Conservation (phyloP, 2,113 vertebrate genomes). For the Vidua macroura region DNA sequence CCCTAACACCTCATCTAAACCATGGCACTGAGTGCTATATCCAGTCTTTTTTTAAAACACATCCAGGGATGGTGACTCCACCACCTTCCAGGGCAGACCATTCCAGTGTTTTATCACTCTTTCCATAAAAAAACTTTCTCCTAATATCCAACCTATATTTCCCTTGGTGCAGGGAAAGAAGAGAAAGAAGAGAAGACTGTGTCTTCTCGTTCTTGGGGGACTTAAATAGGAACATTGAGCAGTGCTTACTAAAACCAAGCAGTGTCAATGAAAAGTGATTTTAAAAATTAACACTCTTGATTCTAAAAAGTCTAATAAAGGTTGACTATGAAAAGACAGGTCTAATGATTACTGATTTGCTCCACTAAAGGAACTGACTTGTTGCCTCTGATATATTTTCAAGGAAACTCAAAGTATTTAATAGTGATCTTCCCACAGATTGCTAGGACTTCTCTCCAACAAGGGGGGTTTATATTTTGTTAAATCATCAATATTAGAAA, state of each 20-base stretch:
- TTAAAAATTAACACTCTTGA: background rate
- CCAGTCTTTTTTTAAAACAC: background rate
- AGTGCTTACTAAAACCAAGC: background rate
- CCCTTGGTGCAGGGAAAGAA: too few species aligned
- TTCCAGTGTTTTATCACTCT: background rate
- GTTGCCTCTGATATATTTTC: background rate
- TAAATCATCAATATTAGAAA: background rate
- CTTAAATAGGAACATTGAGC: background rate
- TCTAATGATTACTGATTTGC: background rate
- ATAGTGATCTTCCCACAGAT: background rate
- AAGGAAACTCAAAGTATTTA: background rate
- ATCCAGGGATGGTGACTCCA: background rate
- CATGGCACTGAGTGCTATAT: background rate
- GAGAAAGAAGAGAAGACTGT: background rate
- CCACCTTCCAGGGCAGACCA: background rate
- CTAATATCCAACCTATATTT: background rate
- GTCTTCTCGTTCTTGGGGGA: accelerated
- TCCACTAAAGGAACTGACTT: background rate
- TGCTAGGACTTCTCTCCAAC: background rate
- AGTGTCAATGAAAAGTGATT: background rate
- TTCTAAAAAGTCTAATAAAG: background rate
- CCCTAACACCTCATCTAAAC: background rate
- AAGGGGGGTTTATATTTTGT: background rate
- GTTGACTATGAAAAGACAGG: background rate
- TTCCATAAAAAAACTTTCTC: background rate